These are phyloP conservation scores for Falco cherrug DNA, from an alignment of 2,797 vertebrate genomes.

Conservation along the genomic window DNA sequence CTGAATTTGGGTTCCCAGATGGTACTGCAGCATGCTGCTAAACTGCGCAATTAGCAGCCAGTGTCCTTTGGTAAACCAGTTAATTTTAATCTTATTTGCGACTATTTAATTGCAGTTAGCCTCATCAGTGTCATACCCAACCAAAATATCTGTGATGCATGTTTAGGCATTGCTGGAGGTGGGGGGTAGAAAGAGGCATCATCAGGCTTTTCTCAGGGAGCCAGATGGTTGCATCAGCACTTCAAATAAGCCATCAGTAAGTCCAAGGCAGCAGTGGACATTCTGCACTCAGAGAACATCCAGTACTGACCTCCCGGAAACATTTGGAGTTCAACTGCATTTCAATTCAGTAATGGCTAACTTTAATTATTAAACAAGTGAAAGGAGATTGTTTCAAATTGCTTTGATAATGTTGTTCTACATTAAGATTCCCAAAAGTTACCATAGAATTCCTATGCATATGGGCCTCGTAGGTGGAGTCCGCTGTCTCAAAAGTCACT, in stretches of 20 bases:
- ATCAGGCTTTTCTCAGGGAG: neutral
- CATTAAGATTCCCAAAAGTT: neutral
- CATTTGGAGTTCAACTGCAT: neutral
- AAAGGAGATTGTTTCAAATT: neutral
- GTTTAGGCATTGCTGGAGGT: neutral
- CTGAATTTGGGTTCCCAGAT: neutral
- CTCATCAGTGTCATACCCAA: neutral
- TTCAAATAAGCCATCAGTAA: neutral
- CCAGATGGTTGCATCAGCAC: neutral
- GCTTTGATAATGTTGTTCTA: neutral
- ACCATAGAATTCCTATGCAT: neutral
- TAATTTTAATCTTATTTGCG: slow-evolving; percentile 23
- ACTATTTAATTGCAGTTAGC: neutral
- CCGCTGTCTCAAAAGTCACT: neutral
- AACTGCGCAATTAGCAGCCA: neutral
- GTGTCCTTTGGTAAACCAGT: neutral
- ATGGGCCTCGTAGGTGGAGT: neutral
- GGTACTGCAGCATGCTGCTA: neutral
- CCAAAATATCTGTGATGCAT: neutral
- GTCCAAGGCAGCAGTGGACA: neutral
- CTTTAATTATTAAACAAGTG: neutral
- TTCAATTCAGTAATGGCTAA: neutral
- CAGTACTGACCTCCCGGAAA: neutral
- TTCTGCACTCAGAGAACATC: neutral
- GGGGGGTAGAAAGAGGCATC: neutral